phyloP scores from a whole-genome alignment of 2,113 vertebrate genomes.

The Tetrax tetrax region DNA sequence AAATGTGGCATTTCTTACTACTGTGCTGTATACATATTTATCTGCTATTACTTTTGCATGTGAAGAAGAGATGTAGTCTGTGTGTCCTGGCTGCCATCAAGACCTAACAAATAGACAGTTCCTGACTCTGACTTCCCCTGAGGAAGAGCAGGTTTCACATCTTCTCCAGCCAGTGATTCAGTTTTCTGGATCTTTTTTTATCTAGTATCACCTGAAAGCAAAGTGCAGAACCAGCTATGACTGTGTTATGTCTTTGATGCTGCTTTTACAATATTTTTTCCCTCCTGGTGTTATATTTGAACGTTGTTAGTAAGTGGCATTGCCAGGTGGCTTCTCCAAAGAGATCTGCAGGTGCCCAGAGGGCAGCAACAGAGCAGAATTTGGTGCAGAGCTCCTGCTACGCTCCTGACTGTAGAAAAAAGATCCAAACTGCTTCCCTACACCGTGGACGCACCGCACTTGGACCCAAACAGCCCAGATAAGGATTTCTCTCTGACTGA shows the following conservation, averaged over 20 bases:
- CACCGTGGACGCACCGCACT: neutral
- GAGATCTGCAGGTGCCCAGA: neutral
- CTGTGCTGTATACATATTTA: conserved; percentile 38
- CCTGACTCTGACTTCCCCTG: neutral
- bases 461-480: neutral
- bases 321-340: neutral
- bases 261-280: neutral
- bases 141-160: neutral
- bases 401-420: neutral
- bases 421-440: neutral
- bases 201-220: neutral
- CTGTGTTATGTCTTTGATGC: neutral
- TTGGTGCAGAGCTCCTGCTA: neutral
- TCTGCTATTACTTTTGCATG: conserved; percentile 3
- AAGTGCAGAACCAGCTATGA: neutral
- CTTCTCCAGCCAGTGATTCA: neutral
- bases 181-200: neutral
- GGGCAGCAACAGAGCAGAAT: neutral
- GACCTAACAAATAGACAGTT: neutral
- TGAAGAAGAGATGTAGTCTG: neutral
- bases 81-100: neutral
- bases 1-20: conserved; percentile 4
- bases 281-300: neutral
- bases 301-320: neutral
- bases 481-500: neutral